phyloP scores from a whole-genome alignment of 2,113 vertebrate genomes.

The Neogale vison region DNA sequence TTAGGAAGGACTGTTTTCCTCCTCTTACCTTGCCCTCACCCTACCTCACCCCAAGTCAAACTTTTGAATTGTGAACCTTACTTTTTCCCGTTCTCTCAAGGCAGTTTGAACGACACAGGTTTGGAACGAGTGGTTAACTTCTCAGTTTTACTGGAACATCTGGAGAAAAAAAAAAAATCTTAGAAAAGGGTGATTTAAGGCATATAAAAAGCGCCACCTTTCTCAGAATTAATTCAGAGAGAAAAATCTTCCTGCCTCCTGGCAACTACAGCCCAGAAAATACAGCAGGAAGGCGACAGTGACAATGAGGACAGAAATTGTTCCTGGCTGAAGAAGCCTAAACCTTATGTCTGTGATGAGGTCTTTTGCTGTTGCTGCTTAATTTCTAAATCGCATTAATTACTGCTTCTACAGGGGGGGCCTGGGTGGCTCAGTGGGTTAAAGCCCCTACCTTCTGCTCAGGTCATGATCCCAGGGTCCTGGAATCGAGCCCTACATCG shows the following conservation, averaged over 20 bases:
- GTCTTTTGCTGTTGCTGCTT: not conserved
- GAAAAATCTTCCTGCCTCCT: not conserved
- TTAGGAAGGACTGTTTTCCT: not conserved
- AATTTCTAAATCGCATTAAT: not conserved
- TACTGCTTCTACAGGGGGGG: not conserved
- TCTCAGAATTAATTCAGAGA: constrained; percentile 20
- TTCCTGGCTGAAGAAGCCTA: not conserved
- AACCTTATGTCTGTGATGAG: not conserved
- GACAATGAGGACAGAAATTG: not conserved
- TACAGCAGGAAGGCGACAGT: not conserved
- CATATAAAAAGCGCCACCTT: not conserved
- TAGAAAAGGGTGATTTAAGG: not conserved
- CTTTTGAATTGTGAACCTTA: not conserved
- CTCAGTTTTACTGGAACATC: not conserved
- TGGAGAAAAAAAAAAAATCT: not conserved
- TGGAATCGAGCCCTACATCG: no score
- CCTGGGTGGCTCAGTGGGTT: no score
- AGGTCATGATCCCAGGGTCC: no score
- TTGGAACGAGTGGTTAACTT: not conserved
- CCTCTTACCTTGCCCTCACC: not conserved
- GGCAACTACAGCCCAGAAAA: not conserved
- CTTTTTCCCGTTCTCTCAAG: not conserved
- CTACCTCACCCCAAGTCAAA: not conserved
- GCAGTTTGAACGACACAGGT: not conserved
- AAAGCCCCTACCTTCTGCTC: no score